Evolutionary conservation across 64 coral and sea anemone species (phyloP).

Genomic region (Hydrozoanthus tunicans): DNA sequence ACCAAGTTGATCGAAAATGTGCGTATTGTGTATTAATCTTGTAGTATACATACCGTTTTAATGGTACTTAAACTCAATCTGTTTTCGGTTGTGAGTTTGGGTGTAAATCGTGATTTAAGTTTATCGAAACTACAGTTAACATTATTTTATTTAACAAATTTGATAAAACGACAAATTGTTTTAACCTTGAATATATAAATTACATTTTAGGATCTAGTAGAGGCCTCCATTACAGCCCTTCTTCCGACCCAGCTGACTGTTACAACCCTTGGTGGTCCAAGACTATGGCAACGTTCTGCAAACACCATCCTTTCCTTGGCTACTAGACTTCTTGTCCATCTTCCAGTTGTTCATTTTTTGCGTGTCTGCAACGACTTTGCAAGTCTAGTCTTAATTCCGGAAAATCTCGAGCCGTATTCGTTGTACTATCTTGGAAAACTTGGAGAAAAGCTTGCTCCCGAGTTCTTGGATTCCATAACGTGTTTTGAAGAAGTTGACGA

Average conservation of each 20-base stretch:
- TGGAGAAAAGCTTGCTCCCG: constrained; percentile 34
- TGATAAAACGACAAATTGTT: background rate
- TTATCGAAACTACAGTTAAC: too few relatives aligned
- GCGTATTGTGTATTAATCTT: too few relatives aligned
- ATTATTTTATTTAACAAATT: too few relatives aligned
- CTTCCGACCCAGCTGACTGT: constrained; percentile 63
- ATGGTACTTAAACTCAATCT: too few relatives aligned
- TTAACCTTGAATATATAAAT: background rate
- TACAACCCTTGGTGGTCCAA: constrained; percentile 5
- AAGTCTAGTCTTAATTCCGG: constrained; percentile 54
- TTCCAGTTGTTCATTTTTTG: constrained; percentile 66
- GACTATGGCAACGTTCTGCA: constrained; percentile 48
- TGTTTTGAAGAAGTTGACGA: constrained; percentile 60
- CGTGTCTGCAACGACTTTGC: constrained; percentile 83
- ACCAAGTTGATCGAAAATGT: too few relatives aligned
- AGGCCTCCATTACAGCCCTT: constrained; percentile 49
- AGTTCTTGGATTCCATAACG: constrained; percentile 63
- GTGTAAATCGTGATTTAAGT: too few relatives aligned
- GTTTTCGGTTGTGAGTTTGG: too few relatives aligned
- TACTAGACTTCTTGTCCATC: constrained; percentile 41
- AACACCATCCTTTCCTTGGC: constrained; percentile 66
- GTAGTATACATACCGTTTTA: too few relatives aligned
- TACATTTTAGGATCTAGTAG: constrained; percentile 56
- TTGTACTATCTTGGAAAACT: constrained; percentile 71
- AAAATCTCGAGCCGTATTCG: constrained; percentile 57